These are phyloP conservation scores for Selene dorsalis DNA, from an alignment of 2,797 vertebrate species.

Conservation along the genomic window DNA sequence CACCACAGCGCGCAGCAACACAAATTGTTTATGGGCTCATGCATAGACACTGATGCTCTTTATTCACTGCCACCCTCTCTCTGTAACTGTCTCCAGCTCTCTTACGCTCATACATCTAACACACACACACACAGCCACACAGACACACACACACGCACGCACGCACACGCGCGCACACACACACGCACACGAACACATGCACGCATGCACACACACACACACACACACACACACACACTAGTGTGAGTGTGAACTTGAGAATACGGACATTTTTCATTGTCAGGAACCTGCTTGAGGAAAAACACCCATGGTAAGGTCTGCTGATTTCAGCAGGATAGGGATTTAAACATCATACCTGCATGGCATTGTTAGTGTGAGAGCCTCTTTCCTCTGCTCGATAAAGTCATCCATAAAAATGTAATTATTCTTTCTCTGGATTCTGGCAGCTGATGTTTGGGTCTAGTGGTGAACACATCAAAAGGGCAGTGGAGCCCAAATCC, in stretches of 20 bases:
- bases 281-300: constrained; percentile 81
- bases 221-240: constrained; percentile 48
- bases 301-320: constrained; percentile 76
- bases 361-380: constrained; percentile 69
- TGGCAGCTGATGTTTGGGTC: constrained; percentile 61
- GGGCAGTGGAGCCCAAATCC: constrained; percentile 62
- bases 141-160: constrained; percentile 37
- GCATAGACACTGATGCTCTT: constrained; percentile 49
- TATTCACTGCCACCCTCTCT: constrained; percentile 30
- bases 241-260: constrained; percentile 66
- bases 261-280: constrained; percentile 86
- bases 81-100: constrained; percentile 22
- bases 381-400: constrained; percentile 65
- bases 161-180: constrained; percentile 35
- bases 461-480: constrained; percentile 56
- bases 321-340: constrained; percentile 84
- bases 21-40: constrained; percentile 40
- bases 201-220: constrained; percentile 24
- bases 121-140: constrained; percentile 6
- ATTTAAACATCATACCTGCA: constrained; percentile 77
- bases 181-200: constrained; percentile 37
- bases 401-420: constrained; percentile 76
- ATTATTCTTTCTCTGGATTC: constrained; percentile 61
- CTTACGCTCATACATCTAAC: constrained; percentile 13
- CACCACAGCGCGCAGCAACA: constrained; percentile 35